Evolutionary conservation across 2,888 invertebrate species (phyloP).

Genomic region (Agrochola macilenta): DNA sequence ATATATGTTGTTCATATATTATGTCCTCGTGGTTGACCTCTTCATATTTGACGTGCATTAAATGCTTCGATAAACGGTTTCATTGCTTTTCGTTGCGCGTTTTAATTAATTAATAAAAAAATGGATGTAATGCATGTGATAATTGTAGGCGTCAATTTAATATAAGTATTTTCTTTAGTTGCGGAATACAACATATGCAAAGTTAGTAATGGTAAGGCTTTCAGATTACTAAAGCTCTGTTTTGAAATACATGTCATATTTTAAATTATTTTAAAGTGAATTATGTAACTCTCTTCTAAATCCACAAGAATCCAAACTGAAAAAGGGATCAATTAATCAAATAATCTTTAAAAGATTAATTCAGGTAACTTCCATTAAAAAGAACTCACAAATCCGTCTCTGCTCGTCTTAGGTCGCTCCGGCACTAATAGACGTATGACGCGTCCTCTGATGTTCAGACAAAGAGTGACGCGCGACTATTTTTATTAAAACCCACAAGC

Average conservation of each 20-base stretch:
- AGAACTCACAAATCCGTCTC: slow-evolving; percentile 75
- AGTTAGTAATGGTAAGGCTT: neutral
- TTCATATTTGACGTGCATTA: slow-evolving; percentile 9
- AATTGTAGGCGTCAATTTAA: neutral
- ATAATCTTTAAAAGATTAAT: neutral
- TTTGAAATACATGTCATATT: neutral
- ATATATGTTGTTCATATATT: slow-evolving; percentile 3
- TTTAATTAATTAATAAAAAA: neutral
- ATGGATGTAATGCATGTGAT: neutral
- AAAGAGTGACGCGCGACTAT: slow-evolving; percentile 89
- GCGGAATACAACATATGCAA: neutral
- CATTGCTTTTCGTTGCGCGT: neutral
- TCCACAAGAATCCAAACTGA: too few relatives aligned
- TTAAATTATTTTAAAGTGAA: neutral
- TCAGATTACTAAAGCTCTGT: neutral
- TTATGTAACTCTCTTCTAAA: neutral
- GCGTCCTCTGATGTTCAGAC: slow-evolving; percentile 88
- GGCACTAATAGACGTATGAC: slow-evolving; percentile 86
- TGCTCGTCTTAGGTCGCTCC: slow-evolving; percentile 86
- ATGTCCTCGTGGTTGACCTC: slow-evolving; percentile 4
- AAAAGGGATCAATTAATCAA: neutral
- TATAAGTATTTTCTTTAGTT: neutral
- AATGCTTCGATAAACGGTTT: slow-evolving; percentile 2
- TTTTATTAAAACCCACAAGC: slow-evolving; percentile 89
- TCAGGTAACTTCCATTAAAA: slow-evolving; percentile 17